Percentiles rank a stretch among this genome's conserved stretches.
phyloP scores from a whole-genome alignment of 1,140 invertebrate species.

The Vollenhovia emeryi region DNA sequence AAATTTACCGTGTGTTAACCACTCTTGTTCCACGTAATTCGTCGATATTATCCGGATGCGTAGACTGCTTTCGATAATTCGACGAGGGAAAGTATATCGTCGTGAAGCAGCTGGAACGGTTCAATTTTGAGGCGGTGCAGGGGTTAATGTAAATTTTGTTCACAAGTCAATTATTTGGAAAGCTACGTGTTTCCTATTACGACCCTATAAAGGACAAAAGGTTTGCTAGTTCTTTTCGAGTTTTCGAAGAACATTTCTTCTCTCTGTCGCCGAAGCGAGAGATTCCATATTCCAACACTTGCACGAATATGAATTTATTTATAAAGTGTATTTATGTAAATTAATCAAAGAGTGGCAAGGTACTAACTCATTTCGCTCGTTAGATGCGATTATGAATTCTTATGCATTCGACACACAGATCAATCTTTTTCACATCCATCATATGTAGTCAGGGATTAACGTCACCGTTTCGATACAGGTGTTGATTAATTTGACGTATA shows the following conservation, averaged over 20 bases:
- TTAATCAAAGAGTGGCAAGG: background rate
- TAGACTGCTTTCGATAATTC: conserved; percentile 37
- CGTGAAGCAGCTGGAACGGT: background rate
- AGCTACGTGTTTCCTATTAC: background rate
- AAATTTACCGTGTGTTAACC: conserved; percentile 60
- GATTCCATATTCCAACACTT: background rate
- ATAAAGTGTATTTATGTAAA: background rate
- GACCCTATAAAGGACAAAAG: background rate
- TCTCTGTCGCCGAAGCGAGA: background rate
- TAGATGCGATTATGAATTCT: conserved; percentile 3
- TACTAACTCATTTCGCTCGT: conserved; percentile 15
- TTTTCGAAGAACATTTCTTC: background rate
- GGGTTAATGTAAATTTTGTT: conserved; percentile 29
- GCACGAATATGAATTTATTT: background rate
- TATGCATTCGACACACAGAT: background rate
- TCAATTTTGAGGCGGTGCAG: background rate
- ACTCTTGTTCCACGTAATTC: conserved; percentile 43
- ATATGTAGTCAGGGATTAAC: conserved; percentile 9
- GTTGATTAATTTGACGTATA: conserved; percentile 19
- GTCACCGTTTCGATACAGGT: background rate
- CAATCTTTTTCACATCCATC: background rate
- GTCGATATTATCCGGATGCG: conserved; percentile 39
- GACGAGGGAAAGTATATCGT: conserved; percentile 14
- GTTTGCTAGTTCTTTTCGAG: background rate
- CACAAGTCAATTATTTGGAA: background rate